These are phyloP conservation scores for Drosophila kanekoi DNA, from an alignment of 2,888 invertebrate genomes.

Conservation along the genomic window DNA sequence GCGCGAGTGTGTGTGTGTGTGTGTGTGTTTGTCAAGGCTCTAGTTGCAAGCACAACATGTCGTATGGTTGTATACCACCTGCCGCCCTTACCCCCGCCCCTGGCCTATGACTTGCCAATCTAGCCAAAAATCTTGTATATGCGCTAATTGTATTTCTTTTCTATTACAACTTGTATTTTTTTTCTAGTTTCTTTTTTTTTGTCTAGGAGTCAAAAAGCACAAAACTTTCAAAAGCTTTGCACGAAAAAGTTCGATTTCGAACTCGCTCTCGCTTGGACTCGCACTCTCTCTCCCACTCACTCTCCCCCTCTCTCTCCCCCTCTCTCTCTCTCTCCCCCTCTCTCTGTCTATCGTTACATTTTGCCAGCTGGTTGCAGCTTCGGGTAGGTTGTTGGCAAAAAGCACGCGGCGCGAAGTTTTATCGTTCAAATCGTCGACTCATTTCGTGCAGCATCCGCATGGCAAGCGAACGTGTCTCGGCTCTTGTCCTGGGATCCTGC, in stretches of 20 bases:
- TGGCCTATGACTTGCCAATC: conserved; percentile 22
- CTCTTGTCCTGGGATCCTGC: conserved; percentile 25
- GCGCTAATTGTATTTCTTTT: conserved; percentile 60
- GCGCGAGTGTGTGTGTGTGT: conserved; percentile 13
- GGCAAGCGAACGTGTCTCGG: conserved; percentile 34
- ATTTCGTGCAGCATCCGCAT: conserved; percentile 64
- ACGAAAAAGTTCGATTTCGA: conserved; percentile 24
- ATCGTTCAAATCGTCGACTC: conserved; percentile 20
- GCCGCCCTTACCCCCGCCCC: background rate
- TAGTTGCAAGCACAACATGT: conserved; percentile 33
- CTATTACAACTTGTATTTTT: conserved; percentile 47
- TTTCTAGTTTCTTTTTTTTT: background rate
- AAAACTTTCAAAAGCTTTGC: conserved; percentile 38
- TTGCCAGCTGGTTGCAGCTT: conserved; percentile 28
- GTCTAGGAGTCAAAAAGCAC: conserved; percentile 50
- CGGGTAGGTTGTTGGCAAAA: conserved; percentile 18
- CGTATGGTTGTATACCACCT: conserved; percentile 2
- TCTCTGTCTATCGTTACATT: background rate
- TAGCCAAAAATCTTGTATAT: conserved; percentile 48
- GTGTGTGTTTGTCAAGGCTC: conserved; percentile 37
- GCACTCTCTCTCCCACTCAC: conserved; percentile 11
- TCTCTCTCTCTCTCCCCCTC: background rate
- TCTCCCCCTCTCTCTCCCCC: background rate
- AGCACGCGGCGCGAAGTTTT: conserved; percentile 25
- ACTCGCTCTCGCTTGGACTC: conserved; percentile 18